Percentiles rank a stretch among this genome's conserved stretches.
These are phyloP conservation scores for Catharus minimus DNA, from an alignment of 2,113 vertebrate genomes.

Conservation along the genomic window DNA sequence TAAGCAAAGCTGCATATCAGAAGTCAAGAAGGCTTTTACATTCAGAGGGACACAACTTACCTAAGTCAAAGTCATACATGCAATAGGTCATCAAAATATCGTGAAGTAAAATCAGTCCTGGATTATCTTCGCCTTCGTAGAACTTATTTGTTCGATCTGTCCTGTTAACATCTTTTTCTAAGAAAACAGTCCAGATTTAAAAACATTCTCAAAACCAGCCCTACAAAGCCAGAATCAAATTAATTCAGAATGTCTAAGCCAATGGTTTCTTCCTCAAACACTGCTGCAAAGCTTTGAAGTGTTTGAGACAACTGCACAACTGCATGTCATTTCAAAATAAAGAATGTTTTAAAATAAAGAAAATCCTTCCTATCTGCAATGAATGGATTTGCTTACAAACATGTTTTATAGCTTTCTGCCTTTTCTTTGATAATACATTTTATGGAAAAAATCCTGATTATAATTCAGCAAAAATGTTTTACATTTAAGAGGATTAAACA, in stretches of 20 bases:
- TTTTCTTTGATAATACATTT: slow-evolving; percentile 12
- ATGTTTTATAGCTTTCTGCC: slow-evolving; percentile 26
- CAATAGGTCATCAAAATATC: slow-evolving; percentile 99
- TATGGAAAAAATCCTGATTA: slow-evolving; percentile 12
- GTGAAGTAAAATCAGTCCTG: slow-evolving; percentile 91
- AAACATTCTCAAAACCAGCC: slow-evolving; percentile 48
- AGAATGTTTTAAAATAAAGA: slow-evolving; percentile 26
- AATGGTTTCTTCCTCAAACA: slow-evolving; percentile 31
- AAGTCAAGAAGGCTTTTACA: neutral
- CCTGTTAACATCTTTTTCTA: slow-evolving; percentile 97
- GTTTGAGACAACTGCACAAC: neutral
- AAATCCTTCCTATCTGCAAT: slow-evolving; percentile 14
- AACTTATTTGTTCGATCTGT: slow-evolving; percentile 95
- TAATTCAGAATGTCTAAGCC: slow-evolving; percentile 26
- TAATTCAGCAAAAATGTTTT: slow-evolving; percentile 14
- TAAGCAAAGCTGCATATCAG: neutral
- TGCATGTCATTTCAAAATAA: slow-evolving; percentile 46
- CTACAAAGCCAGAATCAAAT: slow-evolving; percentile 44
- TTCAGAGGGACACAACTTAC: slow-evolving; percentile 76
- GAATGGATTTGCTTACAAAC: slow-evolving; percentile 11
- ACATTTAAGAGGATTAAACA: neutral
- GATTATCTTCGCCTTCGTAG: slow-evolving; percentile 94
- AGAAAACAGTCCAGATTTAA: slow-evolving; percentile 58
- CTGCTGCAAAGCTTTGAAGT: slow-evolving; percentile 48
- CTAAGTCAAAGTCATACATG: slow-evolving; percentile 97